phyloP scores from a whole-genome alignment of 2,888 invertebrate species.

The Sipha maydis region DNA sequence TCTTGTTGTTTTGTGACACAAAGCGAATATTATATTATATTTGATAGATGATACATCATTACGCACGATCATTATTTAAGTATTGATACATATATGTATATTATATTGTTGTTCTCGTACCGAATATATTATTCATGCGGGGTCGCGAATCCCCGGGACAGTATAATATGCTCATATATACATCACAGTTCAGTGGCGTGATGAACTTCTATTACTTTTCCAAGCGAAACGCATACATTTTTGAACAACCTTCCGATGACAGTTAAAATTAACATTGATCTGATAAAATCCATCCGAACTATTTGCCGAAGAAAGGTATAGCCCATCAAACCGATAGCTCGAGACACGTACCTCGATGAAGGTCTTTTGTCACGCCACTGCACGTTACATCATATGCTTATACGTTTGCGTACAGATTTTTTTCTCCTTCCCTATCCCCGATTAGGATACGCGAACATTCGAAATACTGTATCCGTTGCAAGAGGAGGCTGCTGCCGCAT shows the following conservation, averaged over 20 bases:
- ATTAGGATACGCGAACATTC: not conserved
- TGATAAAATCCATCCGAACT: no score
- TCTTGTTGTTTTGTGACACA: not conserved
- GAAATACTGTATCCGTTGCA: not conserved
- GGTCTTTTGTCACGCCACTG: no score
- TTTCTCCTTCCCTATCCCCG: not conserved
- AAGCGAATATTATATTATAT: not conserved
- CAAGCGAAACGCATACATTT: no score
- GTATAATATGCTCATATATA: not conserved
- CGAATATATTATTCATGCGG: not conserved
- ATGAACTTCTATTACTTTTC: no score
- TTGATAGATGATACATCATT: not conserved
- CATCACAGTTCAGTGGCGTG: no score
- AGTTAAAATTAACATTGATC: no score
- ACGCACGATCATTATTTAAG: not conserved
- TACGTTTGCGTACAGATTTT: not conserved
- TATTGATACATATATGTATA: not conserved
- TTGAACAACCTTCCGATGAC: no score
- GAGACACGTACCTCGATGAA: no score
- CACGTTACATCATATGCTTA: not conserved
- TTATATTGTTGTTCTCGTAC: conserved; percentile 8
- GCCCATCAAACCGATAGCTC: no score
- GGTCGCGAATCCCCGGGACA: not conserved
- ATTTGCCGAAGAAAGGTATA: no score
- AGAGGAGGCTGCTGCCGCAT: not conserved